Conservation (phyloP, 2,888 invertebrate genomes). For the Epinotia bilunana region DNA sequence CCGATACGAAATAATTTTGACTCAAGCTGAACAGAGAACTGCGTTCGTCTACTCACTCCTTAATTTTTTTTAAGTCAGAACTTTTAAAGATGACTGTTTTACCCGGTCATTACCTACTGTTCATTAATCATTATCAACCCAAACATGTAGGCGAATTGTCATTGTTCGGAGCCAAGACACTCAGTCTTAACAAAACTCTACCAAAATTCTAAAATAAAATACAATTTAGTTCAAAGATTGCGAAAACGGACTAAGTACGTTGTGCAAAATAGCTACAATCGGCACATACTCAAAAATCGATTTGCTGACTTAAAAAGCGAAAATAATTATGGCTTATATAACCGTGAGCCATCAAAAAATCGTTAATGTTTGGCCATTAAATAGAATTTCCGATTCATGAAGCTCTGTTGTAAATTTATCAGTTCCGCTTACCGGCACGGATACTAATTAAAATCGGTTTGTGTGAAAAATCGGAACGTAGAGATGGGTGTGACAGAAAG, state of each 20-base stretch:
- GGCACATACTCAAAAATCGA: neutral
- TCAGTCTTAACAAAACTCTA: no score
- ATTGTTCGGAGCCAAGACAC: no score
- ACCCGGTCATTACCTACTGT: no score
- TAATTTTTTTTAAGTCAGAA: no score
- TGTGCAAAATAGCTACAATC: neutral
- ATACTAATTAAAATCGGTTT: conserved; percentile 27
- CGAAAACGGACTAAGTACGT: neutral
- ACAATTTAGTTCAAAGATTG: neutral
- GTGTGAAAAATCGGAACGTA: conserved; percentile 10
- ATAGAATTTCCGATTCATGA: neutral
- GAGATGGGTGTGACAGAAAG: conserved; percentile 27
- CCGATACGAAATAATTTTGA: no score
- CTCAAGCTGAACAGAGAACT: no score
- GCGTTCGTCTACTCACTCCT: no score
- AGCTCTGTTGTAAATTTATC: neutral
- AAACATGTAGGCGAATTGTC: no score
- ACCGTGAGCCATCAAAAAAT: neutral
- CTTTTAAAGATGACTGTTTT: no score
- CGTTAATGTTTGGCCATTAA: neutral
- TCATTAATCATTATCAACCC: no score
- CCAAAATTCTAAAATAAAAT: neutral
- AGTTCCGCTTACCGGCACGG: conserved; percentile 8
- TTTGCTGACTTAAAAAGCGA: neutral
- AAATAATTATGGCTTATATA: neutral